A percentile compares a stretch with the other conserved stretches of the same genome.
Conservation (phyloP, 2,113 vertebrate genomes). For the Xyrauchen texanus region DNA sequence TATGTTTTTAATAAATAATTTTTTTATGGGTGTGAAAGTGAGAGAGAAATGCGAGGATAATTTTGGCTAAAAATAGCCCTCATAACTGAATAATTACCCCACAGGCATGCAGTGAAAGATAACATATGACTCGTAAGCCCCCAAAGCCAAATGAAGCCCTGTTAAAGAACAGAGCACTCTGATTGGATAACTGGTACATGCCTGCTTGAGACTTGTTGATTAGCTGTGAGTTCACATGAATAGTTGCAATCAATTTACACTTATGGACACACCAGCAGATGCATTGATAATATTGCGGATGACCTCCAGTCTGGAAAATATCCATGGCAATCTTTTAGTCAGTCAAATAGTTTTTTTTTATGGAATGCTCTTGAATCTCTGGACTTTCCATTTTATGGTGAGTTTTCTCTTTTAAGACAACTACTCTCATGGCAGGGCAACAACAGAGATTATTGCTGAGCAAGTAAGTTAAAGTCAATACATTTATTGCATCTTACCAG, state of each 20-base stretch:
- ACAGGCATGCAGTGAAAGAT: conserved; percentile 15
- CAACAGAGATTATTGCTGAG: too few relatives aligned
- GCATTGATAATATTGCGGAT: not conserved
- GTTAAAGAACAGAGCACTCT: not conserved
- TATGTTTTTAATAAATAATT: not conserved
- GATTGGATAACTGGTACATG: not conserved
- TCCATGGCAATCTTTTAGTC: not conserved
- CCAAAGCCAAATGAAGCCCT: not conserved
- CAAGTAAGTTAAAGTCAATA: too few relatives aligned
- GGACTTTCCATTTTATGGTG: too few relatives aligned
- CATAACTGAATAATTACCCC: conserved; percentile 22
- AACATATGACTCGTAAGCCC: conserved; percentile 32
- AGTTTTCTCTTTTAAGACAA: too few relatives aligned
- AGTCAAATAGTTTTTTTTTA: not conserved
- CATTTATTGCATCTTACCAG: too few relatives aligned
- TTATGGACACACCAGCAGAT: not conserved
- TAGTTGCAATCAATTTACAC: too few relatives aligned
- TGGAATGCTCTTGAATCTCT: not conserved
- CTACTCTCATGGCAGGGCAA: too few relatives aligned
- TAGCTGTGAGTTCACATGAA: conserved; percentile 13
- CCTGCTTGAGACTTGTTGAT: not conserved
- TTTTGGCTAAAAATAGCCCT: not conserved
- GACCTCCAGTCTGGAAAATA: not conserved
- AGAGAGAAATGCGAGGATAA: conserved; percentile 15
- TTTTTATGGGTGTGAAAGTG: conserved; percentile 16